phyloP scores from a whole-genome alignment of 2,888 invertebrate genomes.

The Reticulitermes lucifugus region DNA sequence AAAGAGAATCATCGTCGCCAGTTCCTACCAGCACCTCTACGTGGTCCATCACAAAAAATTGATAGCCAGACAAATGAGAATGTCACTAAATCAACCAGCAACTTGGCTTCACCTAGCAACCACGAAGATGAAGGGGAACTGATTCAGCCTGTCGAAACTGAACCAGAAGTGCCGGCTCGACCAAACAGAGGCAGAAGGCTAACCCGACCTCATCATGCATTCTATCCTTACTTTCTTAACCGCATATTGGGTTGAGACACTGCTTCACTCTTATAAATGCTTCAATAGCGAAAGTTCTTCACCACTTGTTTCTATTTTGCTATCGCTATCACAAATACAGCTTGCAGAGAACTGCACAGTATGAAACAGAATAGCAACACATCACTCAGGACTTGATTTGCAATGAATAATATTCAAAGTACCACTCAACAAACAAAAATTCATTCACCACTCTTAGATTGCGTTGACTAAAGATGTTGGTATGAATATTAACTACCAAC shows the following conservation, averaged over 20 bases:
- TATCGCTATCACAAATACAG: slow-evolving; percentile 25
- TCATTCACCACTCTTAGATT: no score
- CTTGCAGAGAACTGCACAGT: background rate
- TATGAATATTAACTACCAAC: no score
- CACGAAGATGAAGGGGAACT: slow-evolving; percentile 12
- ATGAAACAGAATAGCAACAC: no score
- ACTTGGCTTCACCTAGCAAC: background rate
- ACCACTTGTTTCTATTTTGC: slow-evolving; percentile 18
- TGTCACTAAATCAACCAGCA: background rate
- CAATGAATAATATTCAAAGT: no score
- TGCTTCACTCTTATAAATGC: background rate
- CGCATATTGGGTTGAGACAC: slow-evolving; percentile 64
- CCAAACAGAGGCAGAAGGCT: slow-evolving; percentile 66
- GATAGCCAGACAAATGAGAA: background rate
- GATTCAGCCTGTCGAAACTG: slow-evolving; percentile 55
- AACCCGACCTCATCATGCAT: slow-evolving; percentile 65
- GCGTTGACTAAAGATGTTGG: no score
- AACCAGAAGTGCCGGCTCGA: slow-evolving; percentile 60
- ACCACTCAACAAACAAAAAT: no score
- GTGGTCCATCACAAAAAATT: slow-evolving; percentile 13
- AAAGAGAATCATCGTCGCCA: slow-evolving; percentile 45
- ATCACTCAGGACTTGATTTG: no score
- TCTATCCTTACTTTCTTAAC: slow-evolving; percentile 69
- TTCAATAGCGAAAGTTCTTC: background rate
- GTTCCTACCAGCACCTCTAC: slow-evolving; percentile 47